phyloP scores from a whole-genome alignment of 2,888 invertebrate genomes.

The Spatulosminthurus flaviceps region DNA sequence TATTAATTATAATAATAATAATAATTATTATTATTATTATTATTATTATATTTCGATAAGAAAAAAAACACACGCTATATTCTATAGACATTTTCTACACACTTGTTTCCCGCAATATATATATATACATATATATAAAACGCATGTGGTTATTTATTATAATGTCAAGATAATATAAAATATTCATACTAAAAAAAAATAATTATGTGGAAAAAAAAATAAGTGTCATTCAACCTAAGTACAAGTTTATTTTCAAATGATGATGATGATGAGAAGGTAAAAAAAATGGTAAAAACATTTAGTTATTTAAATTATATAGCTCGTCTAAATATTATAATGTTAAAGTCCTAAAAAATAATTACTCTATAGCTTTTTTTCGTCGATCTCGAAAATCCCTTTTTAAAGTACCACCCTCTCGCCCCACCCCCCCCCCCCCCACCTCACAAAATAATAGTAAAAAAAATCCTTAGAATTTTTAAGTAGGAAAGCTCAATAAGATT shows the following conservation, averaged over 20 bases:
- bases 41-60: background rate
- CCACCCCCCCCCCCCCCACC: too few relatives aligned
- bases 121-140: background rate
- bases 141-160: background rate
- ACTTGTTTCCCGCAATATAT: too few relatives aligned
- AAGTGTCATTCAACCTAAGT: constrained; percentile 5
- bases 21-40: too few relatives aligned
- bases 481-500: constrained; percentile 1
- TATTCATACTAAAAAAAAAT: background rate
- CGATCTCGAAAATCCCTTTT: background rate
- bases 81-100: constrained; percentile 4
- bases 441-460: background rate
- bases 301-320: too few relatives aligned
- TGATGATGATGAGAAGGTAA: too few relatives aligned
- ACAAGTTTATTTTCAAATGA: constrained; percentile 9
- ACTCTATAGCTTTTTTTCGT: background rate
- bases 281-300: background rate
- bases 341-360: background rate
- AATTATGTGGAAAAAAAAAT: background rate
- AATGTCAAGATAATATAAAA: background rate
- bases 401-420: background rate
- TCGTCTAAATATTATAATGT: too few relatives aligned
- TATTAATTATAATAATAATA: too few relatives aligned
- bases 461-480: background rate
- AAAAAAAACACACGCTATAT: background rate